Evolutionary conservation across 2,113 vertebrate species (phyloP), one percentile per base, ranked within the genome.

Genomic region (Xenus cinereus): DNA sequence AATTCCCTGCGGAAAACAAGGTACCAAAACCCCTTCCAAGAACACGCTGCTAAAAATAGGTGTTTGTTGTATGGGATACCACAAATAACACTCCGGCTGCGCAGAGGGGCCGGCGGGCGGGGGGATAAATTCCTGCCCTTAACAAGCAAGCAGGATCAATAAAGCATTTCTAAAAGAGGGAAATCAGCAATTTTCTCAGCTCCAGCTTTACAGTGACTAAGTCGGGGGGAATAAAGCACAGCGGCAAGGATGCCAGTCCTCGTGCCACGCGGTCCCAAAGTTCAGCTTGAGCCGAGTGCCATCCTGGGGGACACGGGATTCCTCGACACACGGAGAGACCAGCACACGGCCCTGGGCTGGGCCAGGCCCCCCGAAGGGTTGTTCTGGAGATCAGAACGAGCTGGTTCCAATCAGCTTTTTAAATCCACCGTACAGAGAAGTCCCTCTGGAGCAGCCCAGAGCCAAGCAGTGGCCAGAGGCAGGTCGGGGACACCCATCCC

Each of bases 11-110:
- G 32, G 87, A 62, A 86, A 93, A 89, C 73, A 87, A 83, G 77
- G 87, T 73, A 74, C 39, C 8, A 14, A 62, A 84, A 17, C 14
- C 54, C 16, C 45, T 92, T 89, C 67, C 73, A 87, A 84, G 91
- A 89, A 66, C 9, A 7, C 45, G 51, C 59, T 17, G 87, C 82
- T 95, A 94, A 91, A 96, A 97, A 95, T 92, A 94, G 93, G 80
- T 81, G 81, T 89, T 91, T 95, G 92, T 43, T 57, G 84, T 53
- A 24, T 4, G 54, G 74, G 89, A 89, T 66, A 41, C 84, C 89
- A 77, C 87, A 93, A 92, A 91, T 86, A 91, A 91, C 77, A 37
- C 39, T 66, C 59, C 11, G 3, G 20, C 62, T 83, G 71, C 3
- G 14, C 21, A 4, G 71, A 72, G 91, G 35, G 11, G 81, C 69